A percentile compares a stretch with the other conserved stretches of the same genome.
These are phyloP conservation scores for Bucco capensis DNA, from an alignment of 2,113 vertebrate genomes.

Conservation along the genomic window DNA sequence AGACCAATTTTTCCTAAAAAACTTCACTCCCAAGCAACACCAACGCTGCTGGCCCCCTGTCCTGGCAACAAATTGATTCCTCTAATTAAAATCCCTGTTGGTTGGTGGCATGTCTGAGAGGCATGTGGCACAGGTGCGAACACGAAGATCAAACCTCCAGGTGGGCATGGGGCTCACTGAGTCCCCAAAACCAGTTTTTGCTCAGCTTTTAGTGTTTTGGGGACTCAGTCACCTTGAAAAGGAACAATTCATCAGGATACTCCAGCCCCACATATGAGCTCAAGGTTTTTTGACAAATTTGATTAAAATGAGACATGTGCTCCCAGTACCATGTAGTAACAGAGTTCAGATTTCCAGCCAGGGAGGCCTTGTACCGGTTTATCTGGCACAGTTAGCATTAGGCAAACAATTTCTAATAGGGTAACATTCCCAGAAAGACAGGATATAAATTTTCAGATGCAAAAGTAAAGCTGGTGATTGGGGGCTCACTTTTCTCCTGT, in stretches of 20 bases:
- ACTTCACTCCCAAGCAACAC: background rate
- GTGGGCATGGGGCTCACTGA: background rate
- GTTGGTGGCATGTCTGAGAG: background rate
- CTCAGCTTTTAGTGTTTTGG: background rate
- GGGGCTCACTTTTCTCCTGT: background rate
- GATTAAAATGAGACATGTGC: background rate
- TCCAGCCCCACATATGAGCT: rapidly evolving
- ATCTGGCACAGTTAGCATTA: background rate
- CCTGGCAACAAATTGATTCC: background rate
- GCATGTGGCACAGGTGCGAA: too few relatives aligned
- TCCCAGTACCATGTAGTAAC: background rate
- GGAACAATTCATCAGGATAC: background rate
- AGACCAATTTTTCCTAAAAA: background rate
- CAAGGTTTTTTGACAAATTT: background rate
- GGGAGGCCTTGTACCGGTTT: background rate
- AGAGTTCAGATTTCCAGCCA: background rate
- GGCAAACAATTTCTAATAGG: background rate
- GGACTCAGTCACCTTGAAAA: background rate
- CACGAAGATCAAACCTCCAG: background rate
- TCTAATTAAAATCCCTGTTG: rapidly evolving
- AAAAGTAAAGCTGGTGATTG: background rate
- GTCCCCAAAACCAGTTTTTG: background rate
- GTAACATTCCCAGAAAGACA: background rate
- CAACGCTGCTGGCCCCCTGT: background rate
- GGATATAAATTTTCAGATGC: background rate